Percentiles rank a stretch among this genome's conserved stretches.
Conservation (phyloP, 2,797 vertebrate genomes). For the Podarcis siculus region DNA sequence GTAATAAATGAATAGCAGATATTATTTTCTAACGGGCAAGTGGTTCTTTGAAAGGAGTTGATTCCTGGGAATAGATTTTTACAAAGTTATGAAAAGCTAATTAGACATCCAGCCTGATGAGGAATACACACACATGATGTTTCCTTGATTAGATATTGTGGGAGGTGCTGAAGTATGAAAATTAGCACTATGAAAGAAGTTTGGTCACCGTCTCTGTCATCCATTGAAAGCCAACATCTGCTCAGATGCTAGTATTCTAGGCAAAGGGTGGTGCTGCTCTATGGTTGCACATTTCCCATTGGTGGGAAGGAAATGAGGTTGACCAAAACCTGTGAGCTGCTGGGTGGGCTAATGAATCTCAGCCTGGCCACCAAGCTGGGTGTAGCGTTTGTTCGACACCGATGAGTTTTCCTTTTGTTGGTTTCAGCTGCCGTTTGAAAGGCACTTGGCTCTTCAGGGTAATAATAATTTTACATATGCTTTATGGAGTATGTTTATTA, state of each 20-base stretch:
- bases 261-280: not conserved
- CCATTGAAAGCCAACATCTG: not conserved
- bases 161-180: constrained; percentile 53
- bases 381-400: constrained; percentile 41
- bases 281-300: not conserved
- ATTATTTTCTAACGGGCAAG: constrained; percentile 8
- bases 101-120: constrained; percentile 42
- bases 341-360: constrained; percentile 16
- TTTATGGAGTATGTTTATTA: constrained; percentile 72
- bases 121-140: constrained; percentile 37
- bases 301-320: not conserved
- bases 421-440: constrained; percentile 83
- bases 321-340: constrained; percentile 14
- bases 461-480: constrained; percentile 79
- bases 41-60: constrained; percentile 22
- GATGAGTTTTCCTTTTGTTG: not conserved
- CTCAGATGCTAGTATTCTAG: not conserved
- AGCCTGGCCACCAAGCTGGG: constrained; percentile 48
- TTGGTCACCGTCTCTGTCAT: constrained; percentile 28
- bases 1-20: not conserved
- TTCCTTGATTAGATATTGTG: constrained; percentile 44
- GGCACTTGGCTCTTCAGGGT: constrained; percentile 74
- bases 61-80: constrained; percentile 51
- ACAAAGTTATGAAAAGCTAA: constrained; percentile 48
- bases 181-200: not conserved